Conservation (phyloP, 2,888 invertebrate species). For the Agrenia bidenticulata region DNA sequence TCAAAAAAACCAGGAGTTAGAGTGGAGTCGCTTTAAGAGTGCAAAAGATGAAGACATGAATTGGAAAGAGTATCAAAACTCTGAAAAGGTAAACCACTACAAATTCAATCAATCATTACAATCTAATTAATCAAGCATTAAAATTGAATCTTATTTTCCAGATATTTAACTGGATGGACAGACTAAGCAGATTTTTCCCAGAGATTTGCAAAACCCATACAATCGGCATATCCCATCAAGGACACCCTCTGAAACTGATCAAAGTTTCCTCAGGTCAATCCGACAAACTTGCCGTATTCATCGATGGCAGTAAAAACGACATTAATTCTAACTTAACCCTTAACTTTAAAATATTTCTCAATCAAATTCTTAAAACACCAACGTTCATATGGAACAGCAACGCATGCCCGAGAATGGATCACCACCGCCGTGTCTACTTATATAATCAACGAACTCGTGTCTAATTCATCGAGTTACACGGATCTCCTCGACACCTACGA, state of each 20-base stretch:
- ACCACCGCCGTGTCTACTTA: conserved; percentile 73
- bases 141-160: too few relatives aligned
- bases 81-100: conserved; percentile 10
- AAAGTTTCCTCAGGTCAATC: conserved; percentile 61
- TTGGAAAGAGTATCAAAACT: conserved; percentile 13
- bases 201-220: conserved; percentile 67
- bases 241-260: conserved; percentile 67
- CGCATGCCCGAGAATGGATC: conserved; percentile 77
- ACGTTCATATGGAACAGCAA: conserved; percentile 53
- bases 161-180: conserved; percentile 59
- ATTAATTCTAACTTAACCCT: neutral
- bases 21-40: too few relatives aligned
- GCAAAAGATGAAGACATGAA: neutral
- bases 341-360: neutral
- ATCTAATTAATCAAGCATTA: neutral
- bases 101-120: neutral
- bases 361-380: neutral
- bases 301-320: conserved; percentile 69
- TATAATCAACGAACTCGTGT: conserved; percentile 67
- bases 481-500: conserved; percentile 65
- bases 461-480: conserved; percentile 56
- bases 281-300: conserved; percentile 71
- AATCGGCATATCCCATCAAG: conserved; percentile 71
- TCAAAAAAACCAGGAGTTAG: too few relatives aligned
- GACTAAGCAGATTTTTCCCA: conserved; percentile 66